These are phyloP conservation scores for Eupithecia vulgata DNA, from an alignment of 2,888 invertebrate genomes.

Conservation along the genomic window DNA sequence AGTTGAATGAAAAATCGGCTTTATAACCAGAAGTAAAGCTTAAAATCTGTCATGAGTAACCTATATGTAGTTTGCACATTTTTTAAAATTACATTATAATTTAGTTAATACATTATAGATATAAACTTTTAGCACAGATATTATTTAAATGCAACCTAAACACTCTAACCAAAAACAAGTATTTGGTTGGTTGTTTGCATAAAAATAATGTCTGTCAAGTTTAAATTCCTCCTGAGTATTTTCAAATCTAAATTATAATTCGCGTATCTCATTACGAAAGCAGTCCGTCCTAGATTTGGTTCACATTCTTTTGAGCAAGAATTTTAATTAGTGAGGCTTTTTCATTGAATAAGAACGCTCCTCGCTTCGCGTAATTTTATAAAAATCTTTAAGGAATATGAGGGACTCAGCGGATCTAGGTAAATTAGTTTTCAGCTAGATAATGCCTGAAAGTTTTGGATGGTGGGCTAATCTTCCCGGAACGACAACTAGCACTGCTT, in stretches of 20 bases:
- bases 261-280: slow-evolving; percentile 45
- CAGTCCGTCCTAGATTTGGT: slow-evolving; percentile 43
- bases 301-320: slow-evolving; percentile 50
- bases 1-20: no score
- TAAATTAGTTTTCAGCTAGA: slow-evolving; percentile 12
- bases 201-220: background rate
- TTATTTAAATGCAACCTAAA: no score
- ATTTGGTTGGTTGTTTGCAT: background rate
- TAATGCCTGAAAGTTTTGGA: background rate
- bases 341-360: slow-evolving; percentile 45
- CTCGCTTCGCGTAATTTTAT: slow-evolving; percentile 48
- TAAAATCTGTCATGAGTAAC: no score
- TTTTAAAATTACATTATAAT: no score
- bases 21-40: no score
- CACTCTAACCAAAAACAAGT: background rate
- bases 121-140: no score
- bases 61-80: no score
- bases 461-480: background rate
- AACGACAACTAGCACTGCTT: no score
- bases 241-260: slow-evolving; percentile 43
- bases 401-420: slow-evolving; percentile 12
- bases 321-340: slow-evolving; percentile 55
- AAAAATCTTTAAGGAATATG: no score
- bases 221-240: slow-evolving; percentile 21
- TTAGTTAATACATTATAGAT: no score